phyloP scores from a whole-genome alignment of 2,888 invertebrate species.

The Arctia plantaginis region DNA sequence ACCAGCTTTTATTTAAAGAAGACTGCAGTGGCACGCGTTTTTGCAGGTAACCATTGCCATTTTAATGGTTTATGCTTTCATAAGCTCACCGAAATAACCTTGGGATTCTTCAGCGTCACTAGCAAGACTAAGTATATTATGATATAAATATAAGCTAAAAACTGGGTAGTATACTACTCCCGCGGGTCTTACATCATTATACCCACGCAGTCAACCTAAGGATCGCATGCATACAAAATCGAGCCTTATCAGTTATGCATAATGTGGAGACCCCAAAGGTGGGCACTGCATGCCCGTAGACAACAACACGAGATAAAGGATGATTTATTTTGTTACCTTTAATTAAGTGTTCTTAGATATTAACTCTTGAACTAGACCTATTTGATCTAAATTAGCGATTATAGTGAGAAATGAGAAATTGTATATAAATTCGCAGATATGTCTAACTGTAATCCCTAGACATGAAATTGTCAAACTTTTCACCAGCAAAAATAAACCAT shows the following conservation, averaged over 20 bases:
- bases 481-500: neutral
- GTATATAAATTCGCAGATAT: neutral
- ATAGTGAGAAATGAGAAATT: neutral
- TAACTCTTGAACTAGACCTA: neutral
- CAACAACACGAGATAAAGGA: conserved; percentile 39
- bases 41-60: neutral
- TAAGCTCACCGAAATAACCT: neutral
- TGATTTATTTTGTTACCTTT: conserved; percentile 22
- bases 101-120: conserved; percentile 7
- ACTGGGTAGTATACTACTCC: conserved; percentile 64
- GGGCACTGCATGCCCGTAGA: conserved; percentile 77
- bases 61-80: neutral
- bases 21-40: neutral
- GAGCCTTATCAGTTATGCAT: conserved; percentile 87
- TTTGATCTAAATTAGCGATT: neutral
- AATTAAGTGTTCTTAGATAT: neutral
- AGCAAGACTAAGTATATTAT: conserved; percentile 22
- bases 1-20: neutral
- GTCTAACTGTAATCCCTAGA: neutral
- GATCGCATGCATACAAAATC: conserved; percentile 87
- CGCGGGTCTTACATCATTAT: conserved; percentile 77
- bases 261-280: conserved; percentile 86
- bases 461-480: neutral
- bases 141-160: conserved; percentile 58
- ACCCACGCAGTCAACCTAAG: conserved; percentile 72